Base-by-base conservation (phyloP, 2,888 invertebrate genomes). In the Alviniconcha strummeri region DNA sequence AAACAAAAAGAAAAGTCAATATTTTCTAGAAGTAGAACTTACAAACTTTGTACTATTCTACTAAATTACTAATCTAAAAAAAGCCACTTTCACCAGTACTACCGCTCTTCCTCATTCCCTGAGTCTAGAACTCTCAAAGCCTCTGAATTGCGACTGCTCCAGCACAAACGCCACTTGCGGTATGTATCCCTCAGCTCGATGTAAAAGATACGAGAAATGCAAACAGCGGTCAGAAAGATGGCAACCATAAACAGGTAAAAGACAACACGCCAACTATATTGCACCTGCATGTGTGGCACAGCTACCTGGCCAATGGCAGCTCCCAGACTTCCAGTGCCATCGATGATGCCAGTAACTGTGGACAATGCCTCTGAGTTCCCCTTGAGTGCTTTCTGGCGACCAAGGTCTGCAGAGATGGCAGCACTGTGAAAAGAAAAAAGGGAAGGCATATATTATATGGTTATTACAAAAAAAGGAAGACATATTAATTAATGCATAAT, bases 281-380 rank as follows among this genome's bases (percentile, higher is more conserved):
- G 77, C 19, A 89, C 86, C 86, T 94, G 93, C 55, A 94, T 90
- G 52, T 93, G 81, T 15, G 94, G 94, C 19, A 94, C 93, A 83
- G 92, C 86, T 80, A 94, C 93, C 91, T 94, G 94, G 36, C 95
- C 95, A 57, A 94, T 88, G 15, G 94, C 94, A 9, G 94, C 94
- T 57, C 95, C 95, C 81, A 94, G 91, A 87, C 94, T 94, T 13
- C 94, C 95, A 55, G 94, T 94, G 57, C 94, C 95, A 89, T 95
- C 95, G 79, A 95, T 91, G 67, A 95, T 93, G 19, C 80, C 94
- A 36, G 94, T 94, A 7, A 95, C 94, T 3, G 94, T 94, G 6
- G 94, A 93, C 89, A 95, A 89, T 5, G 94, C 94, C 85, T 93
- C 93, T 64, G 91, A 90, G 87, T 94, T 94, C 15, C 93, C 94